Conservation (phyloP, 2,797 vertebrate genomes). For the Platalea minor region DNA sequence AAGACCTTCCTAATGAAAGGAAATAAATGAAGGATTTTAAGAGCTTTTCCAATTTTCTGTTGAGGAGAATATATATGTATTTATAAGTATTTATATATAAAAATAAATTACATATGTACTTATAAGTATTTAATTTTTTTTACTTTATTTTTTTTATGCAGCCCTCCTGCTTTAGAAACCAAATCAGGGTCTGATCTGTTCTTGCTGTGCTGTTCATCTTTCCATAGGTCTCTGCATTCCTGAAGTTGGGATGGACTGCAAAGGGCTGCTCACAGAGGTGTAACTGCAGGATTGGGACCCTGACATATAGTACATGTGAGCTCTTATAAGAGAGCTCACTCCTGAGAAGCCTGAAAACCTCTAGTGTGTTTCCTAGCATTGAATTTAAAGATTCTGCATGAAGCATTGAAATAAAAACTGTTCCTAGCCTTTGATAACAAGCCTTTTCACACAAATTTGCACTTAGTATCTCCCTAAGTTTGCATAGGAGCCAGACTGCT, state of each 20-base stretch:
- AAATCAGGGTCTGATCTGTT: not conserved
- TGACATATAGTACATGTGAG: not conserved
- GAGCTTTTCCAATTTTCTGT: not conserved
- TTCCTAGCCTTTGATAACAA: not conserved
- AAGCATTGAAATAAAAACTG: not conserved
- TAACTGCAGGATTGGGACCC: not conserved
- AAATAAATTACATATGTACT: not conserved
- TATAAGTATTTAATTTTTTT: not conserved
- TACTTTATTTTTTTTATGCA: not conserved
- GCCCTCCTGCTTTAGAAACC: not conserved
- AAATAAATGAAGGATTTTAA: not conserved
- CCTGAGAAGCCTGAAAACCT: not conserved
- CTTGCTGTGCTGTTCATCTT: not conserved
- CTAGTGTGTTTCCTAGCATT: not conserved
- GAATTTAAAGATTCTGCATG: not conserved
- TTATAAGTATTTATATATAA: not conserved
- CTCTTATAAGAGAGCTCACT: not conserved
- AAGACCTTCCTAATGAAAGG: not conserved
- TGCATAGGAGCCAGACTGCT: not conserved
- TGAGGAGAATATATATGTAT: not conserved
- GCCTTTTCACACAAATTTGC: not conserved
- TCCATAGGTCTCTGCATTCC: not conserved
- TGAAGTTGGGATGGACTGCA: not conserved
- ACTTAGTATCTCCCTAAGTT: not conserved
- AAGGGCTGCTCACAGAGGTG: not conserved